Evolutionary conservation across 2,113 vertebrate species (phyloP), one percentile per base, ranked within the genome.

Genomic region (Strix uralensis): DNA sequence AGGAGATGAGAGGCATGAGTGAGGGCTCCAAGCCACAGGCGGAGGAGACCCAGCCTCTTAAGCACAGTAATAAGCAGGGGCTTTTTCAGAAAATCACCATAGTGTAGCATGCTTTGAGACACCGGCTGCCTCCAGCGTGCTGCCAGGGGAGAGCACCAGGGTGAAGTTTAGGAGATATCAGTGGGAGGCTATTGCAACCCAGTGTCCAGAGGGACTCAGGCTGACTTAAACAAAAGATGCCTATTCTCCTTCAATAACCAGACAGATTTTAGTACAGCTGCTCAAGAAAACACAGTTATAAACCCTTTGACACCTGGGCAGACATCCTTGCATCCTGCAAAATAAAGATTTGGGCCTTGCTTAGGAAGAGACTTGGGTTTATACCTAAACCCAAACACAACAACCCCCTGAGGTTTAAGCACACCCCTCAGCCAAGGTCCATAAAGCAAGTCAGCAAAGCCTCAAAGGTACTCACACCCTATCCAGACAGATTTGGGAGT

Each of bases 111-210:
- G 62, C 42, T 52, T 25, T 5, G 19, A 61, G 61, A 63, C 44
- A 40, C 12, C 20, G 0, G 0, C n/a, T 66, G 77, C 78, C 29
- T 21, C 38, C 8, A 0, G 51, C 78, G 44, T 2, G 0, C 42
- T 46, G 58, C 51, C 2, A 1, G 61, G 40, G 44, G 13, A 55
- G 30, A 44, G 14, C 1, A 27, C 38, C 59, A 23, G 40, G 46
- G n/a, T 47, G 46, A 27, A 2, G 3, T 30, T 17, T 19, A 23
- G 6, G 71, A 52, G 29, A 10, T 14, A 30, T 2, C 58, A 65
- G 62, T 44, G 52, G 63, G 55, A 81, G 10, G 22, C 10, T 7
- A 8, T 1, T 25, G 38, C n/a, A 86, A 51, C 26, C 30, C 62
- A 47, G 62, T 2, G 7, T 81, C 49, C 75, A 36, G 36, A 54